Percentiles rank a stretch among this genome's conserved stretches.
phyloP scores from a whole-genome alignment of 2,888 invertebrate genomes.

The Leucophenga montana region DNA sequence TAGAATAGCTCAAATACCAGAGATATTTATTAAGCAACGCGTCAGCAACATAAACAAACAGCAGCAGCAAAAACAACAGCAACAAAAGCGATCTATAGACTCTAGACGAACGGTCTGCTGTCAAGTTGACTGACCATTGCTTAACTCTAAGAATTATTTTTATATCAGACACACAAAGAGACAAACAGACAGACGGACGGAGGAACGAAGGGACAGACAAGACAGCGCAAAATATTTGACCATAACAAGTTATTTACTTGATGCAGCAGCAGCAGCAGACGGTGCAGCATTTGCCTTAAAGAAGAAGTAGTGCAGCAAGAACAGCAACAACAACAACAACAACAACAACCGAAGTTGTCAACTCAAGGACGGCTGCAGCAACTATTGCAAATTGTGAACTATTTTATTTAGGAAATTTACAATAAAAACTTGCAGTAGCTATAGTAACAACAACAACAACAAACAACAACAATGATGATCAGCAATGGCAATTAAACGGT shows the following conservation, averaged over 20 bases:
- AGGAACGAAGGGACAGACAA: constrained; percentile 31
- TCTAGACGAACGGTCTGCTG: constrained; percentile 39
- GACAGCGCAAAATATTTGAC: constrained; percentile 58
- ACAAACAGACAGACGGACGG: too few relatives aligned
- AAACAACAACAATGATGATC: constrained; percentile 11
- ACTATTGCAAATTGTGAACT: constrained; percentile 59
- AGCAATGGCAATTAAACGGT: constrained; percentile 28
- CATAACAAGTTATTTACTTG: constrained; percentile 69
- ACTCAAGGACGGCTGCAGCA: constrained; percentile 61
- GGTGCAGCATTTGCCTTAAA: constrained; percentile 38
- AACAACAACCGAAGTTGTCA: constrained; percentile 29
- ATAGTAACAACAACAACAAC: constrained; percentile 22
- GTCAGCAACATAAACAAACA: constrained; percentile 32
- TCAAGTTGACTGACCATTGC: constrained; percentile 54
- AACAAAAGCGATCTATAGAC: background rate
- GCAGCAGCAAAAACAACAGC: constrained; percentile 30
- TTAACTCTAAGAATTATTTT: constrained; percentile 19
- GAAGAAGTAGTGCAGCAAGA: constrained; percentile 7
- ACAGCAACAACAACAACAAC: constrained; percentile 29
- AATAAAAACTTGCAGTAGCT: constrained; percentile 27
- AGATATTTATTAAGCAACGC: constrained; percentile 38
- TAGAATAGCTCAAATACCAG: constrained; percentile 23
- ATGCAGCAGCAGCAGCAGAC: constrained; percentile 11
- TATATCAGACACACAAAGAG: background rate
- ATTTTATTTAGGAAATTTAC: constrained; percentile 61